Evolutionary conservation across 1,140 invertebrate genomes (phyloP).

Genomic region (Cyclargus thomasi): DNA sequence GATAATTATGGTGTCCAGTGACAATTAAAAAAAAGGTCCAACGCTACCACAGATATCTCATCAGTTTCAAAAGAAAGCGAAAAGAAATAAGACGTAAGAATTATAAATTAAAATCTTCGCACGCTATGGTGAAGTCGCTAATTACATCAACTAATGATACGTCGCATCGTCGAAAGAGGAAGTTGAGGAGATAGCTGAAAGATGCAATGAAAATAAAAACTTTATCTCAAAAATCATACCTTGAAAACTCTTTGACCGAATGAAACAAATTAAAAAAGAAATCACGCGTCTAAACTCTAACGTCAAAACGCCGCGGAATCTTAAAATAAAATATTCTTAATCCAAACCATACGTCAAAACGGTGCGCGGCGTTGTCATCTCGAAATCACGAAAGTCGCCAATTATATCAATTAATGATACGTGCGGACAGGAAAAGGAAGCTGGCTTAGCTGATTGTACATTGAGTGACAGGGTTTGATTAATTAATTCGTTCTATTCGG

Average conservation of each 20-base stretch:
- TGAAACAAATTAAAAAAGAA: not conserved
- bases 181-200: not conserved
- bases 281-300: not conserved
- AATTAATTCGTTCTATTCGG: constrained; percentile 64
- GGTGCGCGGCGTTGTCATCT: constrained; percentile 46
- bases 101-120: no score
- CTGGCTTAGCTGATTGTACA: constrained; percentile 63
- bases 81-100: no score
- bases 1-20: not conserved
- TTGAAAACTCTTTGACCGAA: not conserved
- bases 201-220: not conserved
- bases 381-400: constrained; percentile 50
- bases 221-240: not conserved
- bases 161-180: not conserved
- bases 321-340: constrained; percentile 16
- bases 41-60: not conserved
- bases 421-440: constrained; percentile 69
- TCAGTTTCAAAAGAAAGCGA: not conserved
- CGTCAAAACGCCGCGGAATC: not conserved
- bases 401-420: constrained; percentile 71
- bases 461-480: constrained; percentile 70
- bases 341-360: constrained; percentile 18
- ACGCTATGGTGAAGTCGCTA: not conserved
- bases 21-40: not conserved
- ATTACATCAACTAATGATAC: not conserved